Percentiles rank a stretch among this genome's conserved stretches.
Conservation (phyloP, 2,797 vertebrate genomes). For the Intellagama lesueurii region DNA sequence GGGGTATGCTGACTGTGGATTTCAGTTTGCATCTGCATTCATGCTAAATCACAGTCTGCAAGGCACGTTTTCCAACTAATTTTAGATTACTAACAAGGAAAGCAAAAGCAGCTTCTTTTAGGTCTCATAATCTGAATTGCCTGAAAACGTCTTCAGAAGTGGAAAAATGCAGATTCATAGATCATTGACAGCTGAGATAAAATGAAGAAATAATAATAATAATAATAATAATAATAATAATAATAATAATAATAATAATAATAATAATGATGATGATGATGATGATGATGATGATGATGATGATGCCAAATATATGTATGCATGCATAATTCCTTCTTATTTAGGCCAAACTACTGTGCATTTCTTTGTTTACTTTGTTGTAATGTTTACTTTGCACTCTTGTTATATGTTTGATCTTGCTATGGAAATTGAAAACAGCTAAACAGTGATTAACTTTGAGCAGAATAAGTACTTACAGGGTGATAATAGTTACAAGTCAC, state of each 20-base stretch:
- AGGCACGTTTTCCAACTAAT: neutral
- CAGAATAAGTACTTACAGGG: neutral
- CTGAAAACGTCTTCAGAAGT: neutral
- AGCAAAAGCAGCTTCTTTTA: neutral
- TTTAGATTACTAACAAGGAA: neutral
- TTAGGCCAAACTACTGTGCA: neutral
- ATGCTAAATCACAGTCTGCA: neutral
- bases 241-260: no score
- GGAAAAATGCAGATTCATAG: neutral
- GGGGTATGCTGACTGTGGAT: neutral
- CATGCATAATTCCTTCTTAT: neutral
- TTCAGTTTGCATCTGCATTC: neutral
- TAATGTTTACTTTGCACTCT: neutral
- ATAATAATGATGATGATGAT: no score
- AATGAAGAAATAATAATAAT: slow-evolving; percentile 12
- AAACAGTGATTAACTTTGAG: neutral
- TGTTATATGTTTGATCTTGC: neutral
- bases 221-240: no score
- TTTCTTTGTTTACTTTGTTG: neutral
- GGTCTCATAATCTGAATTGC: neutral
- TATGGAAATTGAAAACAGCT: neutral
- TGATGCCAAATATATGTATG: neutral
- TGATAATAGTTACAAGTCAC: neutral
- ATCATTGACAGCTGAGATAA: neutral
- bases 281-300: no score